These are phyloP conservation scores for Carassius auratus DNA, from an alignment of 2,113 vertebrate genomes.

Conservation along the genomic window DNA sequence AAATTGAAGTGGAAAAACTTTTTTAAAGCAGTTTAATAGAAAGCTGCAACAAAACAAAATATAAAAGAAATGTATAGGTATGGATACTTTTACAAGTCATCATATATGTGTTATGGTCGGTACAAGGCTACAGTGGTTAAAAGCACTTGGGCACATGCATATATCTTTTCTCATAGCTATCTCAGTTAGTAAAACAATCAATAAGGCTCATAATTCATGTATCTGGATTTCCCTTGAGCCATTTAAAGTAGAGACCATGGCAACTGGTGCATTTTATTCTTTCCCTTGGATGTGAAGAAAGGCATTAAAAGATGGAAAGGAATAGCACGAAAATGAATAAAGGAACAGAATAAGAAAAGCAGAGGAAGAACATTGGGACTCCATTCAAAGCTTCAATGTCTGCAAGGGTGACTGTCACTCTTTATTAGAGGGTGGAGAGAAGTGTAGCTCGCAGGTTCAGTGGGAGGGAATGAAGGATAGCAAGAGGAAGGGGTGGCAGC, in stretches of 20 bases:
- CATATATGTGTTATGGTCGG: not conserved
- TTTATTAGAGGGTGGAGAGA: constrained; percentile 48
- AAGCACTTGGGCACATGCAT: not conserved
- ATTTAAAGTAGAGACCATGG: constrained; percentile 36
- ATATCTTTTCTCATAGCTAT: constrained; percentile 72
- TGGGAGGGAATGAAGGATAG: constrained; percentile 21
- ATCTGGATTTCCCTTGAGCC: constrained; percentile 70
- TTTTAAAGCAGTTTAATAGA: not conserved
- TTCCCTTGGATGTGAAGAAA: not conserved
- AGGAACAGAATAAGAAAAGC: not conserved
- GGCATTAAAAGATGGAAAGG: constrained; percentile 8
- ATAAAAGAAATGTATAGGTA: not conserved
- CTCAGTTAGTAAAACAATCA: constrained; percentile 80
- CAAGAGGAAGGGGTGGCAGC: constrained; percentile 48
- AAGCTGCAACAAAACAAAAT: not conserved
- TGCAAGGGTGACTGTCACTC: constrained; percentile 51
- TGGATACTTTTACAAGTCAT: not conserved
- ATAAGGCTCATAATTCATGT: constrained; percentile 72
- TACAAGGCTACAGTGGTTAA: not conserved
- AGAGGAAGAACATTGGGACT: constrained; percentile 18
- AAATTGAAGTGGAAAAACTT: not conserved
- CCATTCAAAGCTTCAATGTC: constrained; percentile 38
- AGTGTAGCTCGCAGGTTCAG: constrained; percentile 49
- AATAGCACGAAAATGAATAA: not conserved
- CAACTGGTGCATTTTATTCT: constrained; percentile 40